Conservation (phyloP, 2,797 vertebrate genomes). For the Perodicticus potto region DNA sequence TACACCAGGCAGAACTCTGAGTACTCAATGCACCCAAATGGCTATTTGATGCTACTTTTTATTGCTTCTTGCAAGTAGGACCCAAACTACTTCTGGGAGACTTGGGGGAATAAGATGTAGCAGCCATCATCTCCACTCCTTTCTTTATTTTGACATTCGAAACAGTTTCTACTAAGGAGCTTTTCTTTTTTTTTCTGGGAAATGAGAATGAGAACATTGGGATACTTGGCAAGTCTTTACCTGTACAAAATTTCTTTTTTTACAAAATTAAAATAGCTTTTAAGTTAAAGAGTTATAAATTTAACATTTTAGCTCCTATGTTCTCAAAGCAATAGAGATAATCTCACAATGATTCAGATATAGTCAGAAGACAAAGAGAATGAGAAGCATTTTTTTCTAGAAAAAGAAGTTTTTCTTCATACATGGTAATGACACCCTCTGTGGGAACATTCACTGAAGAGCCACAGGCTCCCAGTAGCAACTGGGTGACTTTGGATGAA, state of each 20-base stretch:
- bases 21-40: background rate
- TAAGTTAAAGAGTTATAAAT: background rate
- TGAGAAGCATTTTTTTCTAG: background rate
- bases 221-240: background rate
- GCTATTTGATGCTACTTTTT: slow-evolving; percentile 37
- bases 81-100: background rate
- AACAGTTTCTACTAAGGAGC: background rate
- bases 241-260: slow-evolving; percentile 36
- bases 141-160: slow-evolving; percentile 17
- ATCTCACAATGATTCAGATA: background rate
- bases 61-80: slow-evolving; percentile 45
- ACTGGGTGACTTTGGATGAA: background rate
- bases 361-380: background rate
- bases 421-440: background rate
- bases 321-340: background rate
- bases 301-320: background rate
- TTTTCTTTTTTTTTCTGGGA: background rate
- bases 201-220: background rate
- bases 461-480: background rate
- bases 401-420: background rate
- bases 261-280: slow-evolving; percentile 23
- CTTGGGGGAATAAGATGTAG: background rate
- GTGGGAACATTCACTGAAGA: background rate
- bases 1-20: slow-evolving; percentile 4
- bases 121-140: background rate